Evolutionary conservation across 2,797 vertebrate genomes (phyloP), one percentile per base, ranked within the genome.

Genomic region (Halcyon badia): DNA sequence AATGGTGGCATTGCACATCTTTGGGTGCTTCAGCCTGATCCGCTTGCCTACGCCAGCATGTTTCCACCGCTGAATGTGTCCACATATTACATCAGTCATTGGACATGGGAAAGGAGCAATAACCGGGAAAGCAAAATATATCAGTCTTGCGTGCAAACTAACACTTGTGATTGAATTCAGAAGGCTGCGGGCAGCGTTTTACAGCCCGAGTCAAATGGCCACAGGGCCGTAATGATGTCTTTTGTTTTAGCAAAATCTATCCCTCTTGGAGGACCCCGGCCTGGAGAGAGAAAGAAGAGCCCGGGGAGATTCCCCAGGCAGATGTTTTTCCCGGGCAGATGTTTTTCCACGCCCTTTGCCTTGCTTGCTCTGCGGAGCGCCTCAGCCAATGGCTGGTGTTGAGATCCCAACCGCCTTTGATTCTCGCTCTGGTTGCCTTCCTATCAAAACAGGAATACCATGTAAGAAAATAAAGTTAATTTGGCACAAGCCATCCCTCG

Each of bases 71-170:
- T 26, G 44, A 68, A 31, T 0, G 4, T 52, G 56, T 80, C 54
- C 73, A 7, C 54, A 2, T 69, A 49, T 94, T 89, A 85, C 77
- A 57, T 84, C 83, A 68, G 54, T 49, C 51, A 9, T 13, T 61
- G 87, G 79, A 62, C 57, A 54, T 11, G n/a, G 52, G 90, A 79
- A 94, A 89, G 49, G 28, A 88, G 70, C 70, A 83, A 73, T 56
- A 92, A 82, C 51, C 26, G 14, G 22, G 70, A 87, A 78, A 68
- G 33, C 49, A 39, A 75, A 75, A 66, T 22, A 2, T 5, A 64
- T 75, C 60, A 11, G 10, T 64, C 60, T 56, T 14, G 2, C 35
- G 79, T 71, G 30, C 33, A 78, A 70, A 52, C 44, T 69, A 4
- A 10, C 20, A 2, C 57, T 72, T 52, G 14, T 49, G 51, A 52